Conservation (phyloP, 1,140 invertebrate genomes). For the Drosophila neocordata region DNA sequence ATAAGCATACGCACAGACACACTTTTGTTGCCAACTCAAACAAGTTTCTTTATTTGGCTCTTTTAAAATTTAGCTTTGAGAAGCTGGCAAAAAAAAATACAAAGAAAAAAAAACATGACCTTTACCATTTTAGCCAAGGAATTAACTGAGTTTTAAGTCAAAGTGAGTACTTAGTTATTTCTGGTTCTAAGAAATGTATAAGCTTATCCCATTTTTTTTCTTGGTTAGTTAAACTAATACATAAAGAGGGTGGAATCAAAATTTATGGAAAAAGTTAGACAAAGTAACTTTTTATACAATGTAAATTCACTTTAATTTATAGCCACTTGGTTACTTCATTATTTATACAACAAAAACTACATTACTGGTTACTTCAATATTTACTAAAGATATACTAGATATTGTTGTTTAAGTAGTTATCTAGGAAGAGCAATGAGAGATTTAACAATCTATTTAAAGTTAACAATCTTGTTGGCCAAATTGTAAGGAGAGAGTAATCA, state of each 20-base stretch:
- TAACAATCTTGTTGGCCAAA: no score
- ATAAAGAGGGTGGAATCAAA: conserved; percentile 40
- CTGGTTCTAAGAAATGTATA: conserved; percentile 1
- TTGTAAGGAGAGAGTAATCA: no score
- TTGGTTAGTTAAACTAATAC: not conserved
- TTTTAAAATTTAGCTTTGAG: conserved; percentile 43
- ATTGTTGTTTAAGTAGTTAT: no score
- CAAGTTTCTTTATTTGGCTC: conserved; percentile 59
- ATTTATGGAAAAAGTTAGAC: conserved; percentile 7
- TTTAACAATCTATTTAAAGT: no score
- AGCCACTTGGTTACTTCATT: no score
- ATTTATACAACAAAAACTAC: no score
- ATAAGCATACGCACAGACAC: not conserved
- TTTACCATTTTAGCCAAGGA: conserved; percentile 54
- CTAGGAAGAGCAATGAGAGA: no score
- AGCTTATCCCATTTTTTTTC: not conserved
- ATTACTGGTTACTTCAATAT: no score
- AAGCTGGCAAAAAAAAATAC: not conserved
- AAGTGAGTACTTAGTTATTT: not conserved
- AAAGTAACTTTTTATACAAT: not conserved
- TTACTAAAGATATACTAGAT: no score
- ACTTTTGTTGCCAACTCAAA: conserved; percentile 31
- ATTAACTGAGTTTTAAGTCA: conserved; percentile 12
- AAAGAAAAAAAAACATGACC: conserved; percentile 22
- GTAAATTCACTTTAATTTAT: no score